Conservation (phyloP, 2,113 vertebrate species). For the Hylia prasina region DNA sequence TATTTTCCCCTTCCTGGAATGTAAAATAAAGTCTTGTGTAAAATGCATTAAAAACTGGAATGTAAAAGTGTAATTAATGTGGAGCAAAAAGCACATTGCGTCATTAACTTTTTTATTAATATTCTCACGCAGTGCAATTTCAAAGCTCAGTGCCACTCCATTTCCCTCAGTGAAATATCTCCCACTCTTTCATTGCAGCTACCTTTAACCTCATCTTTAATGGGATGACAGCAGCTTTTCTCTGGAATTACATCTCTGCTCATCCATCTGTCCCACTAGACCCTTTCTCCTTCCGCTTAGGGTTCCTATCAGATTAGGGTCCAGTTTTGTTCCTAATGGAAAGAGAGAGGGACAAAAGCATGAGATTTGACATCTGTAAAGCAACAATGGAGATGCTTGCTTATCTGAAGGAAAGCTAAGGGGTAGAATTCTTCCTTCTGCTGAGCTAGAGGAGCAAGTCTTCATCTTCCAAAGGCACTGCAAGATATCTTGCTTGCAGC, state of each 20-base stretch:
- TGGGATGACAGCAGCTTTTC: constrained; percentile 64
- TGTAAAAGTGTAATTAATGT: constrained; percentile 76
- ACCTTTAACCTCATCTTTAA: constrained; percentile 73
- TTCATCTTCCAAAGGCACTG: background rate
- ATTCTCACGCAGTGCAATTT: constrained; percentile 72
- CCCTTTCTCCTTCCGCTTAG: background rate
- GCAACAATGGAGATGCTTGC: background rate
- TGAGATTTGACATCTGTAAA: background rate
- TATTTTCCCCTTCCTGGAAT: constrained; percentile 69
- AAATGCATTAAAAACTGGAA: constrained; percentile 73
- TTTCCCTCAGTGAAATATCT: constrained; percentile 73
- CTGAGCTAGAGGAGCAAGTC: background rate
- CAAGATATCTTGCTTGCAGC: background rate
- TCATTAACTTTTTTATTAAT: constrained; percentile 77
- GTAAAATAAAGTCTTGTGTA: constrained; percentile 73
- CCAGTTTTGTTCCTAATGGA: background rate
- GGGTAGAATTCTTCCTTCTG: background rate
- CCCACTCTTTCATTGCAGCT: constrained; percentile 67
- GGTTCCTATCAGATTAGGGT: background rate
- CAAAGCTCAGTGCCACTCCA: constrained; percentile 74
- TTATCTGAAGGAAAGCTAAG: background rate
- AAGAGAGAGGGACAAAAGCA: background rate
- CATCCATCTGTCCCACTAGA: constrained; percentile 59
- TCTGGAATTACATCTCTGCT: constrained; percentile 66
- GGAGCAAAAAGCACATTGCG: constrained; percentile 74